Conservation (phyloP, 2,113 vertebrate genomes). For the Muntiacus muntjak region DNA sequence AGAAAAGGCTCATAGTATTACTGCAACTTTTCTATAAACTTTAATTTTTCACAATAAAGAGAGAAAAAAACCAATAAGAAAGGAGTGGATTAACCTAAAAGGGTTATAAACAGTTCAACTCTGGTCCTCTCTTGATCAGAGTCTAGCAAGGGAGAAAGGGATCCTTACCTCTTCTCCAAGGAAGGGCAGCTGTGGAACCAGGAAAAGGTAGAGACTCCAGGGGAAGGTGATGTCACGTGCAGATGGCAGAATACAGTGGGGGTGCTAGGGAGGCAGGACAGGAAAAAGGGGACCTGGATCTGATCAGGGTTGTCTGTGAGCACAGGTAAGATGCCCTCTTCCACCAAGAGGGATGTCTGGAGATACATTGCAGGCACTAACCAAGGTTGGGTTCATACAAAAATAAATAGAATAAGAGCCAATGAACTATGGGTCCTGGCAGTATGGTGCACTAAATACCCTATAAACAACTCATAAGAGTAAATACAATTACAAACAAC, state of each 20-base stretch:
- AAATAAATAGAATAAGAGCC: background rate
- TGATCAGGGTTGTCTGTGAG: background rate
- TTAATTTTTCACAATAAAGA: background rate
- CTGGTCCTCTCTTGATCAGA: background rate
- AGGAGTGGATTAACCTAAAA: background rate
- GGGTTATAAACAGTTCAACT: background rate
- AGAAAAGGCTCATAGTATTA: background rate
- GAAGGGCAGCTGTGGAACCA: background rate
- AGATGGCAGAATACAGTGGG: background rate
- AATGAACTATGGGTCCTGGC: background rate
- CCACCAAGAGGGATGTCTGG: background rate
- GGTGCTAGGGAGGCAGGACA: background rate
- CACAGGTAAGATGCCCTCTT: background rate
- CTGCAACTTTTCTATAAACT: background rate
- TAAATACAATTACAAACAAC: background rate
- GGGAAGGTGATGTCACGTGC: too few species aligned
- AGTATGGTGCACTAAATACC: background rate
- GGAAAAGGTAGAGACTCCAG: background rate
- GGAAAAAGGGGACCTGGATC: background rate
- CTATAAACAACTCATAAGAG: background rate
- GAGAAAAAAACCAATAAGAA: background rate
- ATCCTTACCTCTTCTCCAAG: background rate
- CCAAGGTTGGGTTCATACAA: background rate
- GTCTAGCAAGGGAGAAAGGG: background rate
- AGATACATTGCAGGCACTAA: background rate